Conservation (phyloP, 2,797 vertebrate genomes). For the Strix occidentalis region DNA sequence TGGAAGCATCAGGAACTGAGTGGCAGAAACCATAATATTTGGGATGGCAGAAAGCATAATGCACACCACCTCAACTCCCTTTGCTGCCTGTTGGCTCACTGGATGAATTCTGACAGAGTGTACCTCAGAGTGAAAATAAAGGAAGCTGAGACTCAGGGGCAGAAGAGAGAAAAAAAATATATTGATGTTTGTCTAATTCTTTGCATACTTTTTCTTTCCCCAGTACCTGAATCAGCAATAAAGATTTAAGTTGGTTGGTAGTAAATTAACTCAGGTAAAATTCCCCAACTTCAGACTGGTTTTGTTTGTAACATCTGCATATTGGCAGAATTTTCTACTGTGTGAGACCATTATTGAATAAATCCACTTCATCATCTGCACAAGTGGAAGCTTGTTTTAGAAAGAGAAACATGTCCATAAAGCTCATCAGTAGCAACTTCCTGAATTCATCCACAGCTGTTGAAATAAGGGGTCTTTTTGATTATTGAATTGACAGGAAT, state of each 20-base stretch:
- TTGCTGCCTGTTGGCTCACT: background rate
- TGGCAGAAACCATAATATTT: background rate
- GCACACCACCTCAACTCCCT: background rate
- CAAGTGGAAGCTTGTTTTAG: constrained; percentile 1
- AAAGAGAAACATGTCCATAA: background rate
- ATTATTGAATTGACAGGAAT: background rate
- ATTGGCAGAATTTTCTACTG: background rate
- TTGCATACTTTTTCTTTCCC: background rate
- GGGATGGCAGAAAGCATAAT: background rate
- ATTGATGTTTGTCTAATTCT: background rate
- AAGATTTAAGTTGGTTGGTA: background rate
- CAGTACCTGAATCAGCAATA: background rate
- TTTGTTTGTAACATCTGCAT: background rate
- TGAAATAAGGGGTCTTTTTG: background rate
- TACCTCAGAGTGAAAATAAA: background rate
- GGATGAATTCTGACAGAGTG: background rate
- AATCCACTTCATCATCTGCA: background rate
- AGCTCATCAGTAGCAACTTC: background rate
- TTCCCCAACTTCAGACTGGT: background rate
- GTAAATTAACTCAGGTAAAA: background rate
- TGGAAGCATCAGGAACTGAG: background rate
- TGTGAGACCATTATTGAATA: background rate
- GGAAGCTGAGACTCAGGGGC: background rate
- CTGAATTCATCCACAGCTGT: background rate
- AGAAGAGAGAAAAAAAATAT: background rate